Percentiles rank a stretch among this genome's conserved stretches.
These are phyloP conservation scores for Saccopteryx bilineata DNA, from an alignment of 2,113 vertebrate genomes.

Conservation along the genomic window DNA sequence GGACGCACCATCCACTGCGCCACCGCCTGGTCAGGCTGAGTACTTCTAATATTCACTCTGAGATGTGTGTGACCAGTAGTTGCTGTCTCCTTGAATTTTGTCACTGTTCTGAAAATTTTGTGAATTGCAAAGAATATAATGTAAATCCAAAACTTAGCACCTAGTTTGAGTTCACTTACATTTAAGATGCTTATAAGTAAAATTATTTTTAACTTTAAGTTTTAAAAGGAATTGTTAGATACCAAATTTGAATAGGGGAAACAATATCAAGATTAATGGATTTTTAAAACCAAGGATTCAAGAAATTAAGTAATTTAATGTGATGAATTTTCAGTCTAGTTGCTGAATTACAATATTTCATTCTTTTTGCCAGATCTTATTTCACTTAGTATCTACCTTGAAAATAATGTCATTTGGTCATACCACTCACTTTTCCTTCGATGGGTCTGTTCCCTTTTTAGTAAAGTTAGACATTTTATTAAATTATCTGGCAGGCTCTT, in stretches of 20 bases:
- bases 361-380: background rate
- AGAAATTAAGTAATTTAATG: conserved; percentile 46
- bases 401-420: conserved; percentile 48
- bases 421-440: conserved; percentile 19
- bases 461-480: conserved; percentile 48
- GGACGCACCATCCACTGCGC: too few species aligned
- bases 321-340: background rate
- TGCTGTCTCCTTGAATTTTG: conserved; percentile 35
- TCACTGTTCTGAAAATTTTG: conserved; percentile 52
- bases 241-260: background rate
- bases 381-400: conserved; percentile 19
- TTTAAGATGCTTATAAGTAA: conserved; percentile 13
- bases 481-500: background rate
- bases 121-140: conserved; percentile 36
- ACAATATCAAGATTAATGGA: background rate
- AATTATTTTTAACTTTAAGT: conserved; percentile 9
- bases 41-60: background rate
- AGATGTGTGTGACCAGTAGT: background rate
- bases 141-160: background rate
- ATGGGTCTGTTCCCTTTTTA: background rate
- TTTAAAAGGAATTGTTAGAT: conserved; percentile 37
- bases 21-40: too few species aligned
- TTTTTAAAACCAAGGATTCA: background rate
- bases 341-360: background rate
- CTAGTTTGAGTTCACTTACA: conserved; percentile 49